Conservation (phyloP, 2,888 invertebrate species). For the Athrips mouffetella region DNA sequence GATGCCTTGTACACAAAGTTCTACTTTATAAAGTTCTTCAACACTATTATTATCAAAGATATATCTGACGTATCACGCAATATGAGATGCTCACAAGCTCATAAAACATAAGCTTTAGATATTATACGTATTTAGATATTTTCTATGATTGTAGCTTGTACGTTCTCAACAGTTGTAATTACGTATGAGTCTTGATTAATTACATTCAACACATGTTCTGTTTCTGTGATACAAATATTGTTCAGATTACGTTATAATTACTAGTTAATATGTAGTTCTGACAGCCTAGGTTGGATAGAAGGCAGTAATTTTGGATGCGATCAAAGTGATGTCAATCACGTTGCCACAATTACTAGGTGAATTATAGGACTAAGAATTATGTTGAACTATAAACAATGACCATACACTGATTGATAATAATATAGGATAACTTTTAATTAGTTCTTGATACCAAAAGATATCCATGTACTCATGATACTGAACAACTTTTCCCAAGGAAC, state of each 20-base stretch:
- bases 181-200: constrained; percentile 57
- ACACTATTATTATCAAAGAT: too few species aligned
- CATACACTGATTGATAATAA: too few species aligned
- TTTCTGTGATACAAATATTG: constrained; percentile 32
- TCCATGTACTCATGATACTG: too few species aligned
- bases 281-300: constrained; percentile 21
- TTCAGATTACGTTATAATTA: constrained; percentile 71
- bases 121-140: constrained; percentile 2
- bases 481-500: too few species aligned
- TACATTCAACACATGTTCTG: constrained; percentile 36
- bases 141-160: constrained; percentile 34
- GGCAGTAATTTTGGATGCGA: constrained; percentile 10
- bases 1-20: too few species aligned
- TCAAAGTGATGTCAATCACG: constrained; percentile 16
- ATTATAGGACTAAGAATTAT: neutral
- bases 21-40: too few species aligned
- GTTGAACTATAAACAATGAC: neutral
- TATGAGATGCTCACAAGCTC: constrained; percentile 9
- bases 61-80: constrained; percentile 22
- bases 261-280: constrained; percentile 41
- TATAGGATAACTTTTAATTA: too few species aligned
- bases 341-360: neutral
- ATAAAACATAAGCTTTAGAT: neutral
- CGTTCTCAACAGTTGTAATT: constrained; percentile 45
- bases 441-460: too few species aligned